Conservation (phyloP, 1,140 invertebrate species). For the Heliconius eleuchia region DNA sequence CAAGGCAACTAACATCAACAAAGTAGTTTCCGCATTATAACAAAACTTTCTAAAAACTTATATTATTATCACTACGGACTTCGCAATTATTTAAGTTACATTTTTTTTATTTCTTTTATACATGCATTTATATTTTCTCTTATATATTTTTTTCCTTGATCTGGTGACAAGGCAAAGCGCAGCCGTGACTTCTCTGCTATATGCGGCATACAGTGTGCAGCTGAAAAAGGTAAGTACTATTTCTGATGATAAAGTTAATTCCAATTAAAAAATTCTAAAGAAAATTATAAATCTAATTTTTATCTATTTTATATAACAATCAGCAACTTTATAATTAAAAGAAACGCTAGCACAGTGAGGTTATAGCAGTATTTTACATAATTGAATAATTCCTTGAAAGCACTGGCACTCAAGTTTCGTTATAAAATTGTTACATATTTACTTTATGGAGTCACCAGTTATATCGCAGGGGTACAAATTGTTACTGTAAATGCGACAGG, state of each 20-base stretch:
- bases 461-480: too few relatives aligned
- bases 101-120: background rate
- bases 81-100: background rate
- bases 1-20: background rate
- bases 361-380: background rate
- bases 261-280: background rate
- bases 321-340: background rate
- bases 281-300: background rate
- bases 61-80: background rate
- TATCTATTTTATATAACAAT: background rate
- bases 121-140: too few relatives aligned
- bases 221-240: too few relatives aligned
- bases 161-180: too few relatives aligned
- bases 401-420: background rate
- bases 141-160: too few relatives aligned
- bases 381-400: background rate
- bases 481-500: background rate
- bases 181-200: too few relatives aligned
- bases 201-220: too few relatives aligned
- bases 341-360: background rate
- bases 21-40: slow-evolving; percentile 4
- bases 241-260: too few relatives aligned
- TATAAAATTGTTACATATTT: background rate
- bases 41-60: slow-evolving; percentile 5
- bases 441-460: too few relatives aligned